phyloP scores from a whole-genome alignment of 2,888 invertebrate genomes.

The Phorcus lineatus region DNA sequence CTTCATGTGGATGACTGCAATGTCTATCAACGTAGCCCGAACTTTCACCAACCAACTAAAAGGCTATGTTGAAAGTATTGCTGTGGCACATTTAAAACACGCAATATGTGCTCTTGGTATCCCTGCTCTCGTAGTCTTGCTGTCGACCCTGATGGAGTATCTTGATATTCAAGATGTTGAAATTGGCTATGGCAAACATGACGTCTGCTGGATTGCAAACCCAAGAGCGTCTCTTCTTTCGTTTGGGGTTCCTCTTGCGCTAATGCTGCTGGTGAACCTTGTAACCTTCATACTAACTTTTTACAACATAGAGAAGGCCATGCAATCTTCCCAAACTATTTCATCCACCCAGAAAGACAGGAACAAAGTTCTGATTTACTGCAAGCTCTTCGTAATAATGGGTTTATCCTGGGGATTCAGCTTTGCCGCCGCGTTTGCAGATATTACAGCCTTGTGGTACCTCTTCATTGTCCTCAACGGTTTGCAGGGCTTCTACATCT shows the following conservation, averaged over 20 bases:
- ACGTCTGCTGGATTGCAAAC: constrained; percentile 15
- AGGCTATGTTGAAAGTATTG: background rate
- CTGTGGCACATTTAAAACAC: background rate
- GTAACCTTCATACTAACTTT: constrained; percentile 37
- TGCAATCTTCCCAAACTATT: background rate
- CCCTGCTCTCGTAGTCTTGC: background rate
- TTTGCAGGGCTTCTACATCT: constrained; percentile 34
- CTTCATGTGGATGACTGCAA: constrained; percentile 16
- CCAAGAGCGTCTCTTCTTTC: background rate
- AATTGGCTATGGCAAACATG: constrained; percentile 3
- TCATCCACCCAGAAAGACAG: constrained; percentile 12
- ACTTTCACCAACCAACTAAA: background rate
- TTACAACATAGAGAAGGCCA: constrained; percentile 28
- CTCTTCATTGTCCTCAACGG: constrained; percentile 37
- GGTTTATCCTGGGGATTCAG: constrained; percentile 37
- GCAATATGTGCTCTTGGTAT: background rate
- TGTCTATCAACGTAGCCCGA: background rate
- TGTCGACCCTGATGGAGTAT: background rate
- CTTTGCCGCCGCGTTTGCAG: constrained; percentile 32
- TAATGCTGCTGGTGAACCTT: constrained; percentile 33
- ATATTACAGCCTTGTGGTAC: constrained; percentile 29
- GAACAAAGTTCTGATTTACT: constrained; percentile 19
- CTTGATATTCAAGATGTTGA: background rate
- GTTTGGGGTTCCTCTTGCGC: constrained; percentile 35
- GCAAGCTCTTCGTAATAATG: constrained; percentile 32